Evolutionary conservation across 2,113 vertebrate genomes (phyloP), one percentile per base, ranked within the genome.

Genomic region (Mormyrus iriodes): DNA sequence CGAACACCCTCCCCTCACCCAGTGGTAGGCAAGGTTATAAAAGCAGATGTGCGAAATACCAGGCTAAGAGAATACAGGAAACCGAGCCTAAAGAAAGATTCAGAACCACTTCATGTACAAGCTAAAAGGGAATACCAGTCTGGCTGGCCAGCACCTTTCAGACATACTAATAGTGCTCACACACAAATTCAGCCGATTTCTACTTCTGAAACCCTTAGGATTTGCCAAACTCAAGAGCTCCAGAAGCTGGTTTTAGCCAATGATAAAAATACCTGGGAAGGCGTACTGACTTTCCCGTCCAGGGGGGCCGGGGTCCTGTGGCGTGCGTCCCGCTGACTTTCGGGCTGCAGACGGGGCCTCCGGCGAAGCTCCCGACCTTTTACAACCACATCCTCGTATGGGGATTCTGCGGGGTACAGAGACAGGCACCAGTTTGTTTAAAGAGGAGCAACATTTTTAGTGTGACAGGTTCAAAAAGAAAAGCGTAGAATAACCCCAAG

Each of bases 341-440:
- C 97, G 0, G 96, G 96, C 90, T 96, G 94, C 91, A 96, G 96
- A 73, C 97, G 96, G 89, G 96, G 94, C 95, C 98, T 99, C 91
- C 97, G 96, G 87, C 94, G 96, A 53, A 95, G 93, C 90, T 95
- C 96, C 92, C 96, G 97, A 90, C 95, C 96, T 93, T 97, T 98
- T 93, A 98, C 96, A 93, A 99, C 98, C 93, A 99, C 98, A 94
- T 99, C 98, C 95, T 99, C 98, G 13, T 99, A 99, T 0, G 98
- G 98, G 94, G 98, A 99, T 96, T 99, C 98, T 95, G 98, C 98
- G 94, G 97, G 94, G 88, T 96, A 94, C n/a, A 39, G 4, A 83
- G 31, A 73, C 82, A 31, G 91, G 10, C 6, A 73, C 4, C 13
- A 49, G 65, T 85, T 51, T 12, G 2, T 13, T n/a, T 4, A 85